Percentiles rank a stretch among this genome's conserved stretches.
Evolutionary conservation across 1,140 invertebrate genomes (phyloP).

Genomic region (Drosophila sulfurigaster): DNA sequence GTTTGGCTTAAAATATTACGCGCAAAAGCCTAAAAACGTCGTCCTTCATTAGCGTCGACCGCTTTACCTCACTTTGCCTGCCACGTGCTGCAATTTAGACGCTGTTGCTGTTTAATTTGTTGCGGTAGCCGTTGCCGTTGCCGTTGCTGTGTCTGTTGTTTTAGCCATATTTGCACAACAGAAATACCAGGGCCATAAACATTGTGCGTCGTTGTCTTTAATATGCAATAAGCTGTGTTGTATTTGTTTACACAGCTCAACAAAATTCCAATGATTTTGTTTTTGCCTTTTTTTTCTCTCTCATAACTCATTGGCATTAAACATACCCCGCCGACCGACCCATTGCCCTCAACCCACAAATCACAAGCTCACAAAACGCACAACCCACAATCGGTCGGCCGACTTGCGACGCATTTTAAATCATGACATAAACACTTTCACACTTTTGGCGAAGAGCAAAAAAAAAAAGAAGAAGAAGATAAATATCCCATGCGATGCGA

Average conservation of each 20-base stretch:
- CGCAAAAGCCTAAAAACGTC: background rate
- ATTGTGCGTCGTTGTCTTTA: constrained; percentile 35
- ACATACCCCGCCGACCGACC: background rate
- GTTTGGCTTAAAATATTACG: background rate
- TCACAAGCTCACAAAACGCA: no score
- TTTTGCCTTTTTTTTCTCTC: background rate
- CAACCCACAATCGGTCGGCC: no score
- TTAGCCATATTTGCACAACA: constrained; percentile 42
- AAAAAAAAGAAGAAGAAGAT: constrained; percentile 7
- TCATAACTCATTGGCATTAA: constrained; percentile 40
- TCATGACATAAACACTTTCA: constrained; percentile 57
- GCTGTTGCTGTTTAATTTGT: background rate
- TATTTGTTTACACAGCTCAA: constrained; percentile 47
- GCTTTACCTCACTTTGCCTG: background rate
- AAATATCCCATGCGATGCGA: background rate
- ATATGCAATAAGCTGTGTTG: constrained; percentile 49
- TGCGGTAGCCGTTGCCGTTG: constrained; percentile 3
- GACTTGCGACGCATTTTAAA: constrained; percentile 40
- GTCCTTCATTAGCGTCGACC: constrained; percentile 11
- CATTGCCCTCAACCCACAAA: background rate
- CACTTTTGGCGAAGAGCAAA: constrained; percentile 24
- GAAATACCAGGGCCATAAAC: constrained; percentile 38
- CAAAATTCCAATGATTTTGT: constrained; percentile 42
- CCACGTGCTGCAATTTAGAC: constrained; percentile 20
- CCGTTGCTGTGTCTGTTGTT: constrained; percentile 9